Evolutionary conservation across 2,888 invertebrate species (phyloP).

Genomic region (Griposia aprilina): DNA sequence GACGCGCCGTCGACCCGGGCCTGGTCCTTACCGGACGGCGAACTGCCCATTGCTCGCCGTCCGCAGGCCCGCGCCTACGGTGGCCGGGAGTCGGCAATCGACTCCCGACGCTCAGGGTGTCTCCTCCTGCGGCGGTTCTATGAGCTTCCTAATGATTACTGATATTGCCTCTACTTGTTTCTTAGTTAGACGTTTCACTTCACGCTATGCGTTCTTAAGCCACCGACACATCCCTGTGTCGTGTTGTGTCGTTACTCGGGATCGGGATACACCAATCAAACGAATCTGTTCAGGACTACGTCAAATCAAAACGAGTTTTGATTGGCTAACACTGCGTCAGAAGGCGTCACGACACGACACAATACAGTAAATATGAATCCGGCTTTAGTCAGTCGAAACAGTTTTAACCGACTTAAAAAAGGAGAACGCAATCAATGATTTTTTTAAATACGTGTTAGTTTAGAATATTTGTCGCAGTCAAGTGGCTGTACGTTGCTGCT

Average conservation of each 20-base stretch:
- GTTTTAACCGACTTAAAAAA: background rate
- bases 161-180: background rate
- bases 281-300: too few species aligned
- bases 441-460: background rate
- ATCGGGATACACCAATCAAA: background rate
- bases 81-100: too few species aligned
- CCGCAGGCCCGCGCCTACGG: too few species aligned
- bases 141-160: too few species aligned
- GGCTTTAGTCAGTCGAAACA: background rate
- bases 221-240: background rate
- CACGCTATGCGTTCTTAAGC: too few species aligned
- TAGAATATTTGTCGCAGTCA: constrained; percentile 11
- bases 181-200: background rate
- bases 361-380: background rate
- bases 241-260: background rate
- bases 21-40: too few species aligned
- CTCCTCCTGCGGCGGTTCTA: too few species aligned
- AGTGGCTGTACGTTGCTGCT: background rate
- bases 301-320: too few species aligned
- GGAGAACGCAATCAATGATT: background rate
- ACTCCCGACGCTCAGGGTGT: too few species aligned
- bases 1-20: too few species aligned
- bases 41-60: too few species aligned
- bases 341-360: background rate
- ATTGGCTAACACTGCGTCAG: background rate